Evolutionary conservation across 2,888 invertebrate species (phyloP).

Genomic region (Salticus scenicus): DNA sequence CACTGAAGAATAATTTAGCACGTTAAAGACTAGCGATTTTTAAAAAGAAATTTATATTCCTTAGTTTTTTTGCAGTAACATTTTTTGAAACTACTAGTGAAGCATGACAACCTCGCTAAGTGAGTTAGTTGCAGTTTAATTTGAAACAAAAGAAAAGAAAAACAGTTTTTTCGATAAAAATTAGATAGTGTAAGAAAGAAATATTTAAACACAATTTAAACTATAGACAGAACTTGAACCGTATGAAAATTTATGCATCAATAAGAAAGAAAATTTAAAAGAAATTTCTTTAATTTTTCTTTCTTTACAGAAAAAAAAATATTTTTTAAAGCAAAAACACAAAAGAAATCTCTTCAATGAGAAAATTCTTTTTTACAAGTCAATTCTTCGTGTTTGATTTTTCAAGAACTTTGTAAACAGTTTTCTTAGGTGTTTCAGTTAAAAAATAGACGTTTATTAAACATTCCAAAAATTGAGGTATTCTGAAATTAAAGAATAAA

Average conservation of each 20-base stretch:
- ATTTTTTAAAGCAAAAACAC: no score
- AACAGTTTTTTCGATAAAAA: neutral
- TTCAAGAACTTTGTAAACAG: no score
- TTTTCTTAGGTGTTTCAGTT: no score
- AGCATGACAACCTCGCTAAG: neutral
- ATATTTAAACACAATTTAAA: conserved; percentile 5
- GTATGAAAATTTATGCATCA: neutral
- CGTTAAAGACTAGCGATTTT: neutral
- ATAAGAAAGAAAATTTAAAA: neutral
- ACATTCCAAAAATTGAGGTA: no score
- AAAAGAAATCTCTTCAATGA: no score
- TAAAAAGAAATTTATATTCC: neutral
- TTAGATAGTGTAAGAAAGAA: neutral
- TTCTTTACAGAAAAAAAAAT: no score
- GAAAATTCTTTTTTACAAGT: no score
- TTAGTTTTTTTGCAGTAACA: neutral
- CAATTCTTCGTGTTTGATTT: no score
- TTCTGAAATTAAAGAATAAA: no score
- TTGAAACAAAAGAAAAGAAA: neutral
- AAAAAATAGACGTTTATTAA: no score
- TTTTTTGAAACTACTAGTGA: neutral
- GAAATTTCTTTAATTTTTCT: no score
- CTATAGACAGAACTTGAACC: neutral
- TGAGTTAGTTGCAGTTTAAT: neutral
- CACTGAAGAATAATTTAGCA: neutral